Base-by-base conservation (phyloP, 2,888 invertebrate species). In the Caenorhabditis zanzibari region DNA sequence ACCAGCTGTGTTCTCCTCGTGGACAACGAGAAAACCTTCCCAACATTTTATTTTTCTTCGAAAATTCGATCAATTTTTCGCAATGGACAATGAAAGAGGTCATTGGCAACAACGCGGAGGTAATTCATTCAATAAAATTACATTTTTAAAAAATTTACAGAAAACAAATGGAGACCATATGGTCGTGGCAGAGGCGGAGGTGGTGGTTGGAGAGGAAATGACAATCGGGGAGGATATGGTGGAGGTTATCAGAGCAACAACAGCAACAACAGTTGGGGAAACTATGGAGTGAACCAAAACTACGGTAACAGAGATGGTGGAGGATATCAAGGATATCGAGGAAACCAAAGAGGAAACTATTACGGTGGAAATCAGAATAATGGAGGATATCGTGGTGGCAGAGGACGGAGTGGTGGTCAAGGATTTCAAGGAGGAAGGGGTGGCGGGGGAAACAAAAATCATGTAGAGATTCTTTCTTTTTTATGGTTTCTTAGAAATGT, bases 1-100 rank as follows among this genome's bases (percentile, higher is more conserved):
- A 6, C 10, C n/a, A n/a, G 52, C 26, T 32, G 68, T 81, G 81
- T 81, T 74, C 4, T 74, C n/a, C 61, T 24, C 44, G 35, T n/a
- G 74, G 44, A 73, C 52, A 24, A 68, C 2, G 38, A 49, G 3
- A 35, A 66, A 47, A 22, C 12, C 2, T 6, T 12, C 10, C 38
- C 9, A 38, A 12, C 6, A 10, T 10, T 12, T 38, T 12, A 6
- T 10, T 38, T 38, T 38, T 38, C 12, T 12, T 38, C 38, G 5
- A 12, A 38, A 38, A 38, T 10, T 38, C 26, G 24, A 52, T 24
- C 26, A 12, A 26, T 14, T 2, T 3, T 26, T 54, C 14, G 14
- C 26, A 26, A 81, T 81, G 81, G 32, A 38, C 26, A 47, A 61
- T 28, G 59, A 72, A 19, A 49, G 69, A 32, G 61, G 63, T 32